A percentile compares a stretch with the other conserved stretches of the same genome.
These are phyloP conservation scores for Dasysyrphus albostriatus DNA, from an alignment of 2,888 invertebrate species.

Conservation along the genomic window DNA sequence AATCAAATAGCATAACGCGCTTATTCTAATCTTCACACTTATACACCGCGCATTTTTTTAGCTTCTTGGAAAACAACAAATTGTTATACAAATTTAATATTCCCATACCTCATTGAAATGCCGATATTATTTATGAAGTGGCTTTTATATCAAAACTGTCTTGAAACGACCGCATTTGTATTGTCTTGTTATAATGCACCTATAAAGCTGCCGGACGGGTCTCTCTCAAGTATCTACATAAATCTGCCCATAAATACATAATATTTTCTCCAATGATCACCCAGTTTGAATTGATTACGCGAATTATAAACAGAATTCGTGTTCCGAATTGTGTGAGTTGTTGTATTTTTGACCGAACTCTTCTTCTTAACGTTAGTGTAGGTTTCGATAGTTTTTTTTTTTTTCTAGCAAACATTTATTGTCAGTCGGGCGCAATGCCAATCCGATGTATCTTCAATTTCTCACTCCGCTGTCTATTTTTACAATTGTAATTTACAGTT, in stretches of 20 bases:
- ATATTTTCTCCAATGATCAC: constrained; percentile 49
- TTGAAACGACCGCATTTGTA: constrained; percentile 8
- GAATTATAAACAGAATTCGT: constrained; percentile 44
- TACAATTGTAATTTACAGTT: constrained; percentile 75
- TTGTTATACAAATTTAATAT: constrained; percentile 37
- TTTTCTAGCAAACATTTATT: constrained; percentile 54
- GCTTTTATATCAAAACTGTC: constrained; percentile 15
- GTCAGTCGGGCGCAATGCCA: constrained; percentile 70
- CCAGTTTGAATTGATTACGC: constrained; percentile 69
- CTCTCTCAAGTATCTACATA: constrained; percentile 26
- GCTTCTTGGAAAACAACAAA: constrained; percentile 42
- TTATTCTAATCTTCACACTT: constrained; percentile 47
- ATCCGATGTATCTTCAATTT: constrained; percentile 67
- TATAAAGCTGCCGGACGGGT: not conserved
- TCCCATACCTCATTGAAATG: constrained; percentile 57
- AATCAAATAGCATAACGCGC: constrained; percentile 40
- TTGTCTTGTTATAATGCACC: not conserved
- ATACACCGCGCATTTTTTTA: not conserved
- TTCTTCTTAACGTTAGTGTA: constrained; percentile 20
- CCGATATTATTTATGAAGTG: constrained; percentile 56
- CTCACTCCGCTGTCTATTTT: constrained; percentile 70
- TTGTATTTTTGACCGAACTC: not conserved
- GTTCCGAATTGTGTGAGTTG: constrained; percentile 43
- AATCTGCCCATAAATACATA: constrained; percentile 64
- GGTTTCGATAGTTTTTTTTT: constrained; percentile 26